Percentiles rank a stretch among this genome's conserved stretches.
These are phyloP conservation scores for Saturnia pavonia DNA, from an alignment of 2,888 invertebrate genomes.

Conservation along the genomic window DNA sequence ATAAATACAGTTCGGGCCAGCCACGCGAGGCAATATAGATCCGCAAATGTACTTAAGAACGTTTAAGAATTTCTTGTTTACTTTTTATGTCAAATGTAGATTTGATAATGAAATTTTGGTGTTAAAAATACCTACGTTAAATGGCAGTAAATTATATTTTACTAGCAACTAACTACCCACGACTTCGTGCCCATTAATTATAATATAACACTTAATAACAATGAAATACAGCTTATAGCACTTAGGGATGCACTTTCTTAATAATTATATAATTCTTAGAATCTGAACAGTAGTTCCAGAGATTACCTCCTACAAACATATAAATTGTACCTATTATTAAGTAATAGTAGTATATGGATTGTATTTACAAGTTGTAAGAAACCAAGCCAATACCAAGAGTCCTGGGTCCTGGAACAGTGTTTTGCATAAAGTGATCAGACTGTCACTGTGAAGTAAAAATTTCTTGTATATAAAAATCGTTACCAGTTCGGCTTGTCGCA, in stretches of 20 bases:
- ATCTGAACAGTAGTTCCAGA: no score
- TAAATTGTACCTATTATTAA: neutral
- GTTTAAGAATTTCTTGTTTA: neutral
- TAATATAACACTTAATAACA: no score
- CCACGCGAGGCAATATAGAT: neutral
- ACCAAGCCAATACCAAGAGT: neutral
- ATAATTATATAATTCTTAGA: no score
- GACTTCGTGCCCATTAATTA: no score
- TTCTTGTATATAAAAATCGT: constrained; percentile 15
- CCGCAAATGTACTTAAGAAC: neutral
- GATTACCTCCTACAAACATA: neutral
- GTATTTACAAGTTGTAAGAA: neutral
- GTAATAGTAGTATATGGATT: neutral
- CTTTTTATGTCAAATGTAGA: no score
- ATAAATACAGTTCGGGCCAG: neutral
- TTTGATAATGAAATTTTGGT: no score
- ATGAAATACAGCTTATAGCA: no score
- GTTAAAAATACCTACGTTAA: no score
- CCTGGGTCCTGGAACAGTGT: neutral
- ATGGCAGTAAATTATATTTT: no score
- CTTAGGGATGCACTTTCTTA: no score
- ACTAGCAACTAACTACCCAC: no score
- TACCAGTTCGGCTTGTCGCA: constrained; percentile 22
- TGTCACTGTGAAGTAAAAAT: neutral
- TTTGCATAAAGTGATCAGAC: neutral